These are phyloP conservation scores for Margarornis squamiger DNA, from an alignment of 2,797 vertebrate genomes.

Conservation along the genomic window DNA sequence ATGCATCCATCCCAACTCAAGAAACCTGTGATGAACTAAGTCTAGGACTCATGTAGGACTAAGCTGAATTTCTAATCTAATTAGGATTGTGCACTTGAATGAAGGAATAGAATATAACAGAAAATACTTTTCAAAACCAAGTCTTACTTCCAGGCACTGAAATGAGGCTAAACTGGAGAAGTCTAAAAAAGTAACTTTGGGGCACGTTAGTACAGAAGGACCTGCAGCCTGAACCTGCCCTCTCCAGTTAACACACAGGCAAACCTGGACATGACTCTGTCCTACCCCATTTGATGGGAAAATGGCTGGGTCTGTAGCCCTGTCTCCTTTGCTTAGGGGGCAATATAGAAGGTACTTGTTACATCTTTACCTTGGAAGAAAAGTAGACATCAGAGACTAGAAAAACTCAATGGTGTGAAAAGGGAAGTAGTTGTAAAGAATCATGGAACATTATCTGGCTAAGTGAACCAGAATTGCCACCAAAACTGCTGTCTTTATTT, in stretches of 20 bases:
- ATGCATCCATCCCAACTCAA: not conserved
- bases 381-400: not conserved
- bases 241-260: not conserved
- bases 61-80: not conserved
- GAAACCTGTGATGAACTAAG: not conserved
- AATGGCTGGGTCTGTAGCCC: not conserved
- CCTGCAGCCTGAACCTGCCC: not conserved
- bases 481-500: constrained; percentile 12
- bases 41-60: not conserved
- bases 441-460: not conserved
- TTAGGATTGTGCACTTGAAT: not conserved
- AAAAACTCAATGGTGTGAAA: not conserved
- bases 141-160: not conserved
- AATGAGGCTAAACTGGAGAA: not conserved
- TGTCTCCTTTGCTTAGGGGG: not conserved
- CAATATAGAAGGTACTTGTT: not conserved
- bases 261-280: not conserved
- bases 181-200: not conserved
- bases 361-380: not conserved
- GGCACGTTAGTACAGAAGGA: not conserved
- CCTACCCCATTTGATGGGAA: not conserved
- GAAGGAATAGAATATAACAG: not conserved
- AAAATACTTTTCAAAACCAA: not conserved
- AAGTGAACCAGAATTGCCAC: constrained; percentile 36
- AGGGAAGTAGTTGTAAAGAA: constrained; percentile 20